Evolutionary conservation across 1,140 invertebrate species (phyloP).

Genomic region (Aplysia californica): DNA sequence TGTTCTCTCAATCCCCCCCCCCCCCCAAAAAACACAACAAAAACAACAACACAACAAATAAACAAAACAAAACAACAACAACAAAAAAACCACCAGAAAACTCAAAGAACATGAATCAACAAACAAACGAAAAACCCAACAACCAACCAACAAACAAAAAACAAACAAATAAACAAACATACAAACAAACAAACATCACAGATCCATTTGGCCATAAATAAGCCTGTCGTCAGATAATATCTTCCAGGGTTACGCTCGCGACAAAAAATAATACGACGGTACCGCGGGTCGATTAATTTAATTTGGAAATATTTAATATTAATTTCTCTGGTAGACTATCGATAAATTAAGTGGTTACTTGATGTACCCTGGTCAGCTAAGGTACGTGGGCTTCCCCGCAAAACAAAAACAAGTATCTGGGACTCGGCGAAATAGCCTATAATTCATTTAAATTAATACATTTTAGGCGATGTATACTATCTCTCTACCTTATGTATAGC

Average conservation of each 20-base stretch:
- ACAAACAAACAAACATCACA: not conserved
- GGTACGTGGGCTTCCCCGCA: too few species aligned
- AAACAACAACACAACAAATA: not conserved
- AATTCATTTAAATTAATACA: not conserved
- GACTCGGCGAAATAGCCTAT: not conserved
- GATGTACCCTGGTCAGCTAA: too few species aligned
- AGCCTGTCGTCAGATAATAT: not conserved
- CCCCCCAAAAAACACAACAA: not conserved
- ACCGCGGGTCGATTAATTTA: not conserved
- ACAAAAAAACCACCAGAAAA: not conserved
- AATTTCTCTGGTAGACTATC: not conserved
- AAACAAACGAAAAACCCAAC: not conserved
- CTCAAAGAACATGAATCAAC: not conserved
- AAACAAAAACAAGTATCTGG: not conserved
- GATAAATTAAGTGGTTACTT: too few species aligned
- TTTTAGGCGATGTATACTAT: not conserved
- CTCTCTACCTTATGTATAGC: not conserved
- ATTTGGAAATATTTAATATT: not conserved
- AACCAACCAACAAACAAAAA: not conserved
- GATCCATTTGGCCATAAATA: not conserved
- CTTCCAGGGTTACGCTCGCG: not conserved
- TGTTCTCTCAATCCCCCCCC: too few species aligned
- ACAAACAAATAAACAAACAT: not conserved
- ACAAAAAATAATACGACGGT: not conserved
- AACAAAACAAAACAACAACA: not conserved